These are phyloP conservation scores for Drosophila lutescens DNA, from an alignment of 2,888 invertebrate genomes.

Conservation along the genomic window DNA sequence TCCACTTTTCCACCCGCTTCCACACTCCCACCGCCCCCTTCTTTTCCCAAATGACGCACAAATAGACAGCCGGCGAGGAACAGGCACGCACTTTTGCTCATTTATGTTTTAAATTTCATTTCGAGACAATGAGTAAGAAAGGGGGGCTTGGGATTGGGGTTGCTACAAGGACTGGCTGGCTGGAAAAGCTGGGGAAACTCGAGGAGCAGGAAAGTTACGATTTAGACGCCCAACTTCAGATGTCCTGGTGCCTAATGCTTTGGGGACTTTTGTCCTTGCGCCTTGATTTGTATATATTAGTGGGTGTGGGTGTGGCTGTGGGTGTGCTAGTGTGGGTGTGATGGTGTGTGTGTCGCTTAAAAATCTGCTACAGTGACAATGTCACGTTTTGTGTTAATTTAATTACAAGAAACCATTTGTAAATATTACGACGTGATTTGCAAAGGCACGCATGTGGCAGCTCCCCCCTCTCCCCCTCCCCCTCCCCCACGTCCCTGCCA, in stretches of 20 bases:
- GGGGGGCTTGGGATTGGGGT: background rate
- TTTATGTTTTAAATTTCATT: slow-evolving; percentile 77
- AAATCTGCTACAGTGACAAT: slow-evolving; percentile 78
- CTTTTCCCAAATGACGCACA: slow-evolving; percentile 57
- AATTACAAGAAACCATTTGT: slow-evolving; percentile 79
- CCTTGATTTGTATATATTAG: slow-evolving; percentile 55
- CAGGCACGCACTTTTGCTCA: slow-evolving; percentile 76
- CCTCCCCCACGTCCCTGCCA: background rate
- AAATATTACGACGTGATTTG: slow-evolving; percentile 79
- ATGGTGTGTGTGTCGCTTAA: slow-evolving; percentile 58
- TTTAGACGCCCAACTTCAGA: slow-evolving; percentile 57
- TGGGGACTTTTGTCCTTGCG: slow-evolving; percentile 57
- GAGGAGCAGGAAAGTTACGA: slow-evolving; percentile 61
- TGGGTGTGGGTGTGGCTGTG: slow-evolving; percentile 3
- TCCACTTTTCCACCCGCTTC: background rate
- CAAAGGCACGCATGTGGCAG: slow-evolving; percentile 59
- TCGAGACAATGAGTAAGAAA: slow-evolving; percentile 49
- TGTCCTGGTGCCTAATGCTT: slow-evolving; percentile 46
- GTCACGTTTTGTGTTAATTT: slow-evolving; percentile 79
- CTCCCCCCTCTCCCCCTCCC: background rate
- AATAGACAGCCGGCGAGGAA: slow-evolving; percentile 44
- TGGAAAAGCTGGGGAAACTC: background rate
- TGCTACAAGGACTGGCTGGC: background rate
- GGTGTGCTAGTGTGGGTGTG: slow-evolving; percentile 5
- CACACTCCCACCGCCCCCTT: background rate